Conservation (phyloP, 2,888 invertebrate species). For the Coleophora deauratella region DNA sequence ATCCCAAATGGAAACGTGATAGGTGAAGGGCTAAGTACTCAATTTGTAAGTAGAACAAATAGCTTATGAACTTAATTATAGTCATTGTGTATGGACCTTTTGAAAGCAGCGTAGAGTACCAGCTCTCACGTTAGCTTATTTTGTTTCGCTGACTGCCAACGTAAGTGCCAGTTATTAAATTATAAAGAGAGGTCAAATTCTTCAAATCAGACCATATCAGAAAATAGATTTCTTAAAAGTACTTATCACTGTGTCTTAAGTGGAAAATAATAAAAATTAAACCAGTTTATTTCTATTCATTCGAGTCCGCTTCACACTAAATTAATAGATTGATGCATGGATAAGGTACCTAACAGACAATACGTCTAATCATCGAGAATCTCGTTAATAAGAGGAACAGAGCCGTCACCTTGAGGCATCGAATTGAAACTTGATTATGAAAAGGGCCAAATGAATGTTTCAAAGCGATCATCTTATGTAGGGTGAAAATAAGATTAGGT, state of each 20-base stretch:
- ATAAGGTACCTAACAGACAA: conserved; percentile 24
- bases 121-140: too few relatives aligned
- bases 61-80: conserved; percentile 53
- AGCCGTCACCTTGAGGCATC: conserved; percentile 21
- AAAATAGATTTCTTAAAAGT: too few relatives aligned
- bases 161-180: too few relatives aligned
- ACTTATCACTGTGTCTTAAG: too few relatives aligned
- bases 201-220: too few relatives aligned
- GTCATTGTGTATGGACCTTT: conserved; percentile 34
- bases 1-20: conserved; percentile 61
- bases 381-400: conserved; percentile 30
- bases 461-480: too few relatives aligned
- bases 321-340: conserved; percentile 4
- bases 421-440: conserved; percentile 28
- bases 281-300: too few relatives aligned
- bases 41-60: conserved; percentile 61
- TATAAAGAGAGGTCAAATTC: too few relatives aligned
- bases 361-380: conserved; percentile 17
- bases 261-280: too few relatives aligned
- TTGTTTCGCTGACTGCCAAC: too few relatives aligned
- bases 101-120: conserved; percentile 4
- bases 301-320: neutral
- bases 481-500: too few relatives aligned
- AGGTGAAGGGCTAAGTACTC: conserved; percentile 64
- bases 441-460: conserved; percentile 7